phyloP scores from a whole-genome alignment of 2,113 vertebrate species.

The Grammomys surdaster region DNA sequence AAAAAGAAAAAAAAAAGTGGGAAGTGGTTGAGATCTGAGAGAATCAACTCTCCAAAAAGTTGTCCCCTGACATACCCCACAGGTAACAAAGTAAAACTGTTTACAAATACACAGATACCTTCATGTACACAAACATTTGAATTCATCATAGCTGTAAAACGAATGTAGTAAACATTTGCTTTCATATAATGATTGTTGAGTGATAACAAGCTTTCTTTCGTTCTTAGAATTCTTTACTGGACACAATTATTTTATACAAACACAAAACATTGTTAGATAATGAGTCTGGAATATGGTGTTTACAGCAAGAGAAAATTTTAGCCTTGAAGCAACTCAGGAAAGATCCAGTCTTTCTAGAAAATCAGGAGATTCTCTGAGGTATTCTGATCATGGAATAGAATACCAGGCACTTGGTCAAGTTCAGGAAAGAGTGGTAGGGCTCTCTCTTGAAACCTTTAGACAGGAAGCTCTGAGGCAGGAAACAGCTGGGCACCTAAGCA shows the following conservation, averaged over 20 bases:
- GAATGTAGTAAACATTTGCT: neutral
- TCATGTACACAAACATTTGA: too few species aligned
- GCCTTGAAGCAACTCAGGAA: slow-evolving; percentile 48
- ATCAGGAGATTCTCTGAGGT: neutral
- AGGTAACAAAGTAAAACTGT: neutral
- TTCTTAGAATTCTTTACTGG: slow-evolving; percentile 33
- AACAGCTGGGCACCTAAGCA: neutral
- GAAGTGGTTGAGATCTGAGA: neutral
- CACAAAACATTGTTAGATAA: neutral
- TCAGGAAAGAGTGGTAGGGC: neutral
- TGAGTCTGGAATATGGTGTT: neutral
- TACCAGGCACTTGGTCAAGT: neutral
- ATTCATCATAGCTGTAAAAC: slow-evolving; percentile 16
- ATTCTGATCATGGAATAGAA: neutral
- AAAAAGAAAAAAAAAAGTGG: too few species aligned
- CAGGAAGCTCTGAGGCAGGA: neutral
- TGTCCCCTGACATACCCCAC: neutral
- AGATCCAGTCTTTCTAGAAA: neutral
- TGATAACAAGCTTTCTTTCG: slow-evolving; percentile 25
- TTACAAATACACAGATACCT: neutral
- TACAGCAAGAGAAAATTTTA: neutral
- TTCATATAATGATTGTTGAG: neutral
- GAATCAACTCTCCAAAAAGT: neutral
- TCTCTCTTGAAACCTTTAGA: neutral
- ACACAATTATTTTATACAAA: neutral